These are phyloP conservation scores for Amazona ochrocephala DNA, from an alignment of 2,797 vertebrate genomes.

Conservation along the genomic window DNA sequence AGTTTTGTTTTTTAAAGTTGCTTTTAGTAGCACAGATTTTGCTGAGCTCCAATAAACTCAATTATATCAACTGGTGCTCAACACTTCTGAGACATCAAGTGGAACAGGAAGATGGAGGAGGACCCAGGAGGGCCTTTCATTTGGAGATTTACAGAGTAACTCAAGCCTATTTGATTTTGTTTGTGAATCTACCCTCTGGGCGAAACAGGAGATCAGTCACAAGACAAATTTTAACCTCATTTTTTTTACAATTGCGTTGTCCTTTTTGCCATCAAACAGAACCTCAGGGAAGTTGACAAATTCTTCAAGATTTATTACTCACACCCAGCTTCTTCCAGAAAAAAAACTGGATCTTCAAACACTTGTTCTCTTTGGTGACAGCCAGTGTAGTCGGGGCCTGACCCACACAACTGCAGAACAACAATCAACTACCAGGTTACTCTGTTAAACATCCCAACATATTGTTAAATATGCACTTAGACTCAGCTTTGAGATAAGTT, in stretches of 20 bases:
- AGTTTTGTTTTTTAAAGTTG: conserved; percentile 18
- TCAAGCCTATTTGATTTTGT: background rate
- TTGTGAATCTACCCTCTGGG: background rate
- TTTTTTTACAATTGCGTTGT: background rate
- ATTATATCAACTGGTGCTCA: conserved; percentile 46
- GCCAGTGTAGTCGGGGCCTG: rapidly evolving
- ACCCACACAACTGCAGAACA: background rate
- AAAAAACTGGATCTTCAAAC: background rate
- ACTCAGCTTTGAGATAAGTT: background rate
- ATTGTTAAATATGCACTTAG: background rate
- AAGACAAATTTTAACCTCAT: background rate
- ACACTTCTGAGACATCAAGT: conserved; percentile 5
- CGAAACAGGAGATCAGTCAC: background rate
- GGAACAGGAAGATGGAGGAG: background rate
- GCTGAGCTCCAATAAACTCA: conserved; percentile 38
- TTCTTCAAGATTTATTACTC: background rate
- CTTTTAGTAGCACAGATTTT: background rate
- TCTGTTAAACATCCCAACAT: background rate
- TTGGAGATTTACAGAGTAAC: background rate
- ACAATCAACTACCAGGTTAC: background rate
- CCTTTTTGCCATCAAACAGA: background rate
- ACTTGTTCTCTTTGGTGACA: background rate
- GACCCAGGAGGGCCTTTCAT: background rate
- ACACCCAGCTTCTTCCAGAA: rapidly evolving
- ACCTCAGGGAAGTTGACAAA: background rate